phyloP scores from a whole-genome alignment of 2,797 vertebrate species.

The Margarornis squamiger region DNA sequence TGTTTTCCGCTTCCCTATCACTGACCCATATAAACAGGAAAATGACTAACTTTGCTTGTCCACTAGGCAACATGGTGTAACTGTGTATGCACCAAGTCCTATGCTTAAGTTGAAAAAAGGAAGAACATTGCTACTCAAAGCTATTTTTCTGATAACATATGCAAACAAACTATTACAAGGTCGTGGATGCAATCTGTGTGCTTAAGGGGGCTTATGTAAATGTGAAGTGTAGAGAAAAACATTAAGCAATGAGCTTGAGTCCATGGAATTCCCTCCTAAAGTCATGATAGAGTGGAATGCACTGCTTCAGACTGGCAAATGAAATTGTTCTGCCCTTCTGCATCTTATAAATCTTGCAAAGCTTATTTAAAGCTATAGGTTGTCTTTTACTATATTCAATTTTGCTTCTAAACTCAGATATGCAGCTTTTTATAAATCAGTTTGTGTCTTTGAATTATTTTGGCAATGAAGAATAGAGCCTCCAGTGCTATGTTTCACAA shows the following conservation, averaged over 20 bases:
- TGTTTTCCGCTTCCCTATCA: slow-evolving; percentile 28
- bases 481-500: not conserved
- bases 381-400: not conserved
- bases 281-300: not conserved
- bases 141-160: not conserved
- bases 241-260: not conserved
- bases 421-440: not conserved
- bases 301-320: not conserved
- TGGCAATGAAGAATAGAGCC: not conserved
- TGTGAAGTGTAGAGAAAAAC: not conserved
- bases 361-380: not conserved
- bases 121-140: not conserved
- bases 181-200: not conserved
- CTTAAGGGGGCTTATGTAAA: not conserved
- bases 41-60: slow-evolving; percentile 35
- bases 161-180: not conserved
- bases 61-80: not conserved
- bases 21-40: slow-evolving; percentile 25
- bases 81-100: not conserved
- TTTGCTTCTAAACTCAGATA: not conserved
- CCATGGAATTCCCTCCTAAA: not conserved
- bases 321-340: not conserved
- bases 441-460: not conserved
- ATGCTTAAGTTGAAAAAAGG: not conserved
- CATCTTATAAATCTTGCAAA: not conserved